These are phyloP conservation scores for Drosophila falleni DNA, from an alignment of 2,888 invertebrate genomes.

Conservation along the genomic window DNA sequence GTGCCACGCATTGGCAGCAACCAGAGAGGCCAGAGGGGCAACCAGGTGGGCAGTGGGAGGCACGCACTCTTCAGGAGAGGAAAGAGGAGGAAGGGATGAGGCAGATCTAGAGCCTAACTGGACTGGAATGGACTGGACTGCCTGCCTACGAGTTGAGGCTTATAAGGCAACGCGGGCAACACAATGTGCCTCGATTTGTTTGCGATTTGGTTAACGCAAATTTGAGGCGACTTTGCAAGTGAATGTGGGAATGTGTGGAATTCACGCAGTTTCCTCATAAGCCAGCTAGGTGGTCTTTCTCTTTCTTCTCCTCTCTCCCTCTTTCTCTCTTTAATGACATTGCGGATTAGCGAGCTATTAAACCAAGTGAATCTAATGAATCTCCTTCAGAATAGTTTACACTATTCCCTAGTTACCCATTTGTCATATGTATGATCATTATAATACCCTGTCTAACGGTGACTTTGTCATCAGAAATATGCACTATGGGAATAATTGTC, in stretches of 20 bases:
- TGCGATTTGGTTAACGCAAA: constrained; percentile 74
- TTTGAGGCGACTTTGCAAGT: constrained; percentile 55
- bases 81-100: neutral
- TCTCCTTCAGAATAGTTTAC: constrained; percentile 24
- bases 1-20: constrained; percentile 76
- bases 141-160: constrained; percentile 41
- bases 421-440: constrained; percentile 57
- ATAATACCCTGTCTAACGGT: constrained; percentile 47
- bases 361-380: constrained; percentile 36
- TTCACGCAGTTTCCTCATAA: constrained; percentile 30
- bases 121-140: constrained; percentile 1
- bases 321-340: neutral
- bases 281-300: constrained; percentile 60
- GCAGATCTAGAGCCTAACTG: constrained; percentile 16
- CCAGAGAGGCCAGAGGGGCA: constrained; percentile 13
- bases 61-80: constrained; percentile 2
- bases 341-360: constrained; percentile 51
- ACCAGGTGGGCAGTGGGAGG: constrained; percentile 56
- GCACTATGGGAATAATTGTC: constrained; percentile 69
- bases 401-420: constrained; percentile 35
- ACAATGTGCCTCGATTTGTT: constrained; percentile 73
- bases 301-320: neutral
- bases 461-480: constrained; percentile 31
- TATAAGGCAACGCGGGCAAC: constrained; percentile 55
- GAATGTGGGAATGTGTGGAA: constrained; percentile 28